Evolutionary conservation across 2,797 vertebrate genomes (phyloP).

Genomic region (Geotrypetes seraphini): DNA sequence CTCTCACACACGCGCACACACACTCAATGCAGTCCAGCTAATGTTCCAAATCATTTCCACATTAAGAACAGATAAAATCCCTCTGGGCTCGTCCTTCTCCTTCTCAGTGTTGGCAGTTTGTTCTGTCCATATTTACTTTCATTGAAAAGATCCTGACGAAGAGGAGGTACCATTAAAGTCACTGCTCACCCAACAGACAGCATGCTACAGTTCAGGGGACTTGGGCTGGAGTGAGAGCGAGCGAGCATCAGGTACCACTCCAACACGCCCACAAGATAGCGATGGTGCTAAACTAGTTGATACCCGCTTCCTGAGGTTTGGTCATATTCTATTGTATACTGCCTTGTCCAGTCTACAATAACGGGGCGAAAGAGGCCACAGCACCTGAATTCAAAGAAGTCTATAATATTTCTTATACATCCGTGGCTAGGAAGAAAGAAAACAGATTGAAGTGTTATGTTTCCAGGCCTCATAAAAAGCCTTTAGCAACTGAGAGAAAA

Average conservation of each 20-base stretch:
- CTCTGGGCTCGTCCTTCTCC: conserved; percentile 52
- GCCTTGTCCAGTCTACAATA: conserved; percentile 91
- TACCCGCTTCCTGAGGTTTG: conserved; percentile 94
- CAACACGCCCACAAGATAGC: conserved; percentile 44
- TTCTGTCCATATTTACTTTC: conserved; percentile 66
- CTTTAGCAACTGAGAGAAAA: neutral
- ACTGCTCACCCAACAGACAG: conserved; percentile 65
- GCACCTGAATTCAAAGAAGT: conserved; percentile 98
- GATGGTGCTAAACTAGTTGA: conserved; percentile 82
- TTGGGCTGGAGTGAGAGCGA: conserved; percentile 57
- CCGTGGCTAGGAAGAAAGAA: conserved; percentile 69
- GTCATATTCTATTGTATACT: conserved; percentile 97
- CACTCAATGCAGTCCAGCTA: conserved; percentile 41
- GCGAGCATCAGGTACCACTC: conserved; percentile 61
- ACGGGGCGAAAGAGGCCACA: conserved; percentile 92
- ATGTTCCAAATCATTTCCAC: conserved; percentile 42
- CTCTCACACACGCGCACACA: too few species aligned
- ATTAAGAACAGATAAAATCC: conserved; percentile 59
- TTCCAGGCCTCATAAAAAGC: neutral
- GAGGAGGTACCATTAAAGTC: conserved; percentile 53
- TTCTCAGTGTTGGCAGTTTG: conserved; percentile 66
- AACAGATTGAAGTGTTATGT: neutral
- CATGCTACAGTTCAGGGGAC: conserved; percentile 81
- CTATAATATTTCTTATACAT: conserved; percentile 90
- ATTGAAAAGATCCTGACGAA: conserved; percentile 51